phyloP scores from a whole-genome alignment of 1,140 invertebrate species.

The Saccostrea glomerata region DNA sequence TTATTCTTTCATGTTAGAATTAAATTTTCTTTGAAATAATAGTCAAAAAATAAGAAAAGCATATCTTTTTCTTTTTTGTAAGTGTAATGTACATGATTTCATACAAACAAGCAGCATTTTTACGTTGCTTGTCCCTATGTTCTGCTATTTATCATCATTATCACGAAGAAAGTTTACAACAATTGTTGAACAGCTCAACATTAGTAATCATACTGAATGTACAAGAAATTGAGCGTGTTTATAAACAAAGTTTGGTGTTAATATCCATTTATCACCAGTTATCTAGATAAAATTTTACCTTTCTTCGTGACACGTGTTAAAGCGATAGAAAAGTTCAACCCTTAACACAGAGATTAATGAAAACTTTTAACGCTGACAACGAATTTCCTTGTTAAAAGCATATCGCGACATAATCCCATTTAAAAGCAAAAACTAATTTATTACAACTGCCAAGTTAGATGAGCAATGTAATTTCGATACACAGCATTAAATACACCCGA shows the following conservation, averaged over 20 bases:
- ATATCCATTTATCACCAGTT: conserved; percentile 31
- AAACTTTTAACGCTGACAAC: conserved; percentile 31
- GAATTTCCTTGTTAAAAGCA: conserved; percentile 36
- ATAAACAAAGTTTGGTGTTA: conserved; percentile 36
- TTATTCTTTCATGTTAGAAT: no score
- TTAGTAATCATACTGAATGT: conserved; percentile 4
- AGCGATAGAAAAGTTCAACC: conserved; percentile 30
- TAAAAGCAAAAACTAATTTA: conserved; percentile 33
- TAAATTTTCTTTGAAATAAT: no score
- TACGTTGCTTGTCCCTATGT: no score
- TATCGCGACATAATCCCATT: conserved; percentile 37
- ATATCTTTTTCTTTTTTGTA: no score
- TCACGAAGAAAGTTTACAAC: neutral
- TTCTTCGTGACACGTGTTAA: conserved; percentile 32
- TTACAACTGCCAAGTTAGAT: conserved; percentile 36
- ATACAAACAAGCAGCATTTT: no score
- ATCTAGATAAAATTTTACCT: conserved; percentile 35
- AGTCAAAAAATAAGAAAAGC: no score
- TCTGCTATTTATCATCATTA: neutral
- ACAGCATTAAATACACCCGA: conserved; percentile 20
- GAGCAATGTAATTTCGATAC: conserved; percentile 36
- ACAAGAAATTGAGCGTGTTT: conserved; percentile 17
- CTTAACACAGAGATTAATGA: conserved; percentile 26
- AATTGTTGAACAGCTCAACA: neutral
- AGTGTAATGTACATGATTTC: no score